phyloP scores from a whole-genome alignment of 2,888 invertebrate genomes.

The Euzetes globulus region DNA sequence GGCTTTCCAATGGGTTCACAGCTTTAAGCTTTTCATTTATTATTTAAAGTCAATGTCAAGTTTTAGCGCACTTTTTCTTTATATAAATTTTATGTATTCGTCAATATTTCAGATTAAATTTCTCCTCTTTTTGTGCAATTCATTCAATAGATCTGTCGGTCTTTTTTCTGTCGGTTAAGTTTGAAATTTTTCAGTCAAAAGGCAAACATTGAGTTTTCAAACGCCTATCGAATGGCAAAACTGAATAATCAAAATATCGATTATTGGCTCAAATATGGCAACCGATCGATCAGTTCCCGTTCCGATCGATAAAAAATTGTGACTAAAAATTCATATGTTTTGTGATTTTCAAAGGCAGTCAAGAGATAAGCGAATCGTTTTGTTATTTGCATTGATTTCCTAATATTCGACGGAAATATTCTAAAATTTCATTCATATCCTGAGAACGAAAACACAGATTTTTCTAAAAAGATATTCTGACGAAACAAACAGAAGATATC shows the following conservation, averaged over 20 bases:
- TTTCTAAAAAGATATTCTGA: too few species aligned
- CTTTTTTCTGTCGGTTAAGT: not conserved
- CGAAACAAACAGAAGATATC: too few species aligned
- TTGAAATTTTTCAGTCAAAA: not conserved
- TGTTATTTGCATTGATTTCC: too few species aligned
- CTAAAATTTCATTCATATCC: too few species aligned
- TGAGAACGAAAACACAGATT: too few species aligned
- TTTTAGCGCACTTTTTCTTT: not conserved
- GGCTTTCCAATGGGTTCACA: not conserved
- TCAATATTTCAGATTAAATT: constrained; percentile 14
- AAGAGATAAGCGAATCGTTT: too few species aligned
- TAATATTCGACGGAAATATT: too few species aligned
- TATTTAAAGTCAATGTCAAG: constrained; percentile 2
- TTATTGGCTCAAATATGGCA: not conserved
- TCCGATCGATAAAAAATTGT: not conserved
- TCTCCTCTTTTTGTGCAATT: not conserved
- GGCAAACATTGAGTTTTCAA: not conserved
- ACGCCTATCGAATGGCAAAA: not conserved
- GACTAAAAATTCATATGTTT: not conserved
- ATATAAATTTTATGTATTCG: not conserved
- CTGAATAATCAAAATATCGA: not conserved
- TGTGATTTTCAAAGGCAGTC: too few species aligned
- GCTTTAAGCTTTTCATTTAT: constrained; percentile 1
- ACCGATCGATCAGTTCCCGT: not conserved
- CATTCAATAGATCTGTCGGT: not conserved